Evolutionary conservation across 2,113 vertebrate species (phyloP).

Genomic region (Pelecanoides urinatrix): DNA sequence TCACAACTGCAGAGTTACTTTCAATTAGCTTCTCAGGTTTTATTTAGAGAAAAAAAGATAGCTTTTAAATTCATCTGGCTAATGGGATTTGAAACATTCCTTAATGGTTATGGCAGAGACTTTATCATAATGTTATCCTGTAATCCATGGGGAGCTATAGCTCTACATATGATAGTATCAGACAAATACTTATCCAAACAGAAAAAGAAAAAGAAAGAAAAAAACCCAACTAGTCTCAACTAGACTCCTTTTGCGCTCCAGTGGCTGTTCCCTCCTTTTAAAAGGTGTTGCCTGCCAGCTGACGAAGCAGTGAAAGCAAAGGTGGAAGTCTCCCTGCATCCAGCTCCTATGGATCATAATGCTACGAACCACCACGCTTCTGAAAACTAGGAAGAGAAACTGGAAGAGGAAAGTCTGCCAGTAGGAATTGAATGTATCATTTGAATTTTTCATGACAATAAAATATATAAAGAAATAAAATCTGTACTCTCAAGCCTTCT

Average conservation of each 20-base stretch:
- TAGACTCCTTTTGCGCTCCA: background rate
- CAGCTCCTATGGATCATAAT: background rate
- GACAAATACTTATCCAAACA: background rate
- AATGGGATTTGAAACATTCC: background rate
- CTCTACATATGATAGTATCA: background rate
- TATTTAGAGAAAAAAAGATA: background rate
- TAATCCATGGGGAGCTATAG: background rate
- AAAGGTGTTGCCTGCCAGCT: background rate
- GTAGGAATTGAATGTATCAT: background rate
- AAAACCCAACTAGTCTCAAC: background rate
- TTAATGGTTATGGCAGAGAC: background rate
- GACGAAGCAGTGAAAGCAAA: background rate
- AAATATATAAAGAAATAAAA: background rate
- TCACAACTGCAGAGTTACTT: background rate
- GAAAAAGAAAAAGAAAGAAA: background rate
- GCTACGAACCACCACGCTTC: background rate
- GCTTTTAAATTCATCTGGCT: background rate
- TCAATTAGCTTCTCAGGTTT: background rate
- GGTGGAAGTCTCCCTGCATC: background rate
- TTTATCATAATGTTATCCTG: background rate
- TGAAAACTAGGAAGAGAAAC: background rate
- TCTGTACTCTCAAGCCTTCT: background rate
- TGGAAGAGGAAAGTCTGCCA: background rate
- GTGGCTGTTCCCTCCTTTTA: background rate
- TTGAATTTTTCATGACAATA: background rate